A percentile compares a stretch with the other conserved stretches of the same genome.
These are phyloP conservation scores for Lutjanus erythropterus DNA, from an alignment of 2,113 vertebrate genomes.

Conservation along the genomic window DNA sequence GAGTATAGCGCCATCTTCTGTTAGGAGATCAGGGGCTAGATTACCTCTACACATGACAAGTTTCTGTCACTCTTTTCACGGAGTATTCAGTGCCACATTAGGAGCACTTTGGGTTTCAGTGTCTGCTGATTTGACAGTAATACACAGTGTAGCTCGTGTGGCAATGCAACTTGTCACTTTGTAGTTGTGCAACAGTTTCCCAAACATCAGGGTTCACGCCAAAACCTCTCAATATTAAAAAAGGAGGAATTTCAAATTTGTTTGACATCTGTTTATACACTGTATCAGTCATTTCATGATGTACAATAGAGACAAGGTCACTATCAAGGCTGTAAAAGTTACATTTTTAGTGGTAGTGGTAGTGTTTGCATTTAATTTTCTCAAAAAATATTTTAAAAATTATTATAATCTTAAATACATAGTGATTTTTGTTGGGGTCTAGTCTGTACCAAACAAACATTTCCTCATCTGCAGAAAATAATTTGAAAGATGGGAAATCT, in stretches of 20 bases:
- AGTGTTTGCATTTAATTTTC: too few species aligned
- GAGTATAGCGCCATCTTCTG: constrained; percentile 21
- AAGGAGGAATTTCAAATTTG: too few species aligned
- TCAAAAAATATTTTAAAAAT: too few species aligned
- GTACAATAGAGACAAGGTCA: neutral
- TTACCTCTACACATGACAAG: neutral
- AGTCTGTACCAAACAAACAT: too few species aligned
- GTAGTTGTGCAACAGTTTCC: neutral
- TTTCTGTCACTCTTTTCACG: neutral
- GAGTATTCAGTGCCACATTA: neutral
- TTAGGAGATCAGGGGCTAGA: neutral
- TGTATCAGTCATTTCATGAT: neutral
- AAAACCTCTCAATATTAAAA: neutral
- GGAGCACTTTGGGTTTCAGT: neutral
- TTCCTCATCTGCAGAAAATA: too few species aligned
- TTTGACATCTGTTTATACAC: too few species aligned
- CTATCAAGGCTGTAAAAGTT: too few species aligned
- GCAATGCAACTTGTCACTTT: neutral
- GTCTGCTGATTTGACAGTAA: neutral
- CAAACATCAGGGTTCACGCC: neutral
- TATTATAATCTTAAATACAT: too few species aligned
- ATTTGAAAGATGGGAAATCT: too few species aligned
- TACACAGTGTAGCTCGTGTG: neutral
- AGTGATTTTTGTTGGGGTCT: too few species aligned
- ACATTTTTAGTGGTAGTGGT: too few species aligned